Evolutionary conservation across 1,140 invertebrate genomes (phyloP).

Genomic region (Procambarus virginalis): DNA sequence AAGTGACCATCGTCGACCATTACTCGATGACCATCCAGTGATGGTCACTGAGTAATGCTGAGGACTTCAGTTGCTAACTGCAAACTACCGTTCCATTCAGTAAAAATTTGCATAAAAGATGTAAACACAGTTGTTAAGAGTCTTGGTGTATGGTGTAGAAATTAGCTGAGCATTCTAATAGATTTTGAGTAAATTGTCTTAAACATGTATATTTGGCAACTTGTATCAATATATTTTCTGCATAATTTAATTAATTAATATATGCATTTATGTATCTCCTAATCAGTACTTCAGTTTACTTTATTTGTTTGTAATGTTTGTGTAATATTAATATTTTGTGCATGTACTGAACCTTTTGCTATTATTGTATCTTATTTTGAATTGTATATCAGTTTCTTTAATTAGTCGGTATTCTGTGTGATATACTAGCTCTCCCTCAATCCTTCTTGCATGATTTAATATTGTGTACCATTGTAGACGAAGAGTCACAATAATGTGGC

Average conservation of each 20-base stretch:
- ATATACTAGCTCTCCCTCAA: not conserved
- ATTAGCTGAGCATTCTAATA: too few species aligned
- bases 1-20: too few species aligned
- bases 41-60: too few species aligned
- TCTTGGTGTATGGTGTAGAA: not conserved
- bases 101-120: too few species aligned
- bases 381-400: not conserved
- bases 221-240: too few species aligned
- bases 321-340: not conserved
- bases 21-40: too few species aligned
- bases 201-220: too few species aligned
- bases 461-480: not conserved
- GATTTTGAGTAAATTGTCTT: too few species aligned
- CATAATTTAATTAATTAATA: too few species aligned
- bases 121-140: not conserved
- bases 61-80: too few species aligned
- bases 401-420: not conserved
- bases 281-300: not conserved
- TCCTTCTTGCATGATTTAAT: not conserved
- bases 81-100: too few species aligned
- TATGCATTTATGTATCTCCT: not conserved
- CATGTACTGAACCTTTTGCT: not conserved
- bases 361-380: not conserved
- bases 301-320: not conserved
- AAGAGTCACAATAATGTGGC: too few species aligned